Evolutionary conservation across 2,797 vertebrate genomes (phyloP).

Genomic region (Characodon lateralis): DNA sequence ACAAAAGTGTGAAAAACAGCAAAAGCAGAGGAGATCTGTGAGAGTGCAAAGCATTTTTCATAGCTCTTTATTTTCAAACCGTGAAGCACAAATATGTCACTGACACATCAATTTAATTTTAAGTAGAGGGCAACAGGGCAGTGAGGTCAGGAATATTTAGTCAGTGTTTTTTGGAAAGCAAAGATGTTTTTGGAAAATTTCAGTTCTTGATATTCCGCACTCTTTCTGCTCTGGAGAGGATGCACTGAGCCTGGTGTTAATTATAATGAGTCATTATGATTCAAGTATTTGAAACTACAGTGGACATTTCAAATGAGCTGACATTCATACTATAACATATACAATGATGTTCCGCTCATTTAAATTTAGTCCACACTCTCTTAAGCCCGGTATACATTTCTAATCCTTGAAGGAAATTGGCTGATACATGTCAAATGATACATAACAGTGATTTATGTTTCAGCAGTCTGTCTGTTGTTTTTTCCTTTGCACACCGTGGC

Average conservation of each 20-base stretch:
- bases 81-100: not conserved
- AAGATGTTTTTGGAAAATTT: constrained; percentile 6
- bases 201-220: constrained; percentile 30
- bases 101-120: not conserved
- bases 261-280: constrained; percentile 54
- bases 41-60: not conserved
- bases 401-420: not conserved
- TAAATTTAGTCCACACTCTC: not conserved
- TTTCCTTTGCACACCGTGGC: constrained; percentile 33
- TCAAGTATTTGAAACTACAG: constrained; percentile 38
- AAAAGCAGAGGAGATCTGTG: not conserved
- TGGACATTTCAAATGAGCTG: constrained; percentile 27
- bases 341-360: constrained; percentile 11
- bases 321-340: constrained; percentile 7
- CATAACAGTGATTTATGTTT: constrained; percentile 25
- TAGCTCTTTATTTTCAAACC: not conserved
- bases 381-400: not conserved
- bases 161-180: not conserved
- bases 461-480: not conserved
- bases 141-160: not conserved
- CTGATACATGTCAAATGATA: not conserved
- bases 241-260: constrained; percentile 7
- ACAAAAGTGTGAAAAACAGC: not conserved
- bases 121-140: no score
- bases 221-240: constrained; percentile 53